These are phyloP conservation scores for Cyphomyrmex costatus DNA, from an alignment of 1,140 invertebrate species.

Conservation along the genomic window DNA sequence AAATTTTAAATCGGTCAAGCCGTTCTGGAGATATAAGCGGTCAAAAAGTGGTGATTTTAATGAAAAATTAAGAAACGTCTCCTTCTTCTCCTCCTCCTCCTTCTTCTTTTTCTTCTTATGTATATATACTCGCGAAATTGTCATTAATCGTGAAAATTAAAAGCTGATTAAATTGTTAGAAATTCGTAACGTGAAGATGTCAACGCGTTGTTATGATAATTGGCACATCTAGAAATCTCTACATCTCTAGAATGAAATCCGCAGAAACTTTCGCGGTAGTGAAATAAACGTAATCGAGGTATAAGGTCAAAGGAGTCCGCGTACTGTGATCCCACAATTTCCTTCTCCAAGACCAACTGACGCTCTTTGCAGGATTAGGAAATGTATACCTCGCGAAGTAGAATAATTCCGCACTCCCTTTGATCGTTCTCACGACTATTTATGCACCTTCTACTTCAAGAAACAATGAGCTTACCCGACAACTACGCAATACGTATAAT, in stretches of 20 bases:
- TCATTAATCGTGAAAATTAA: constrained; percentile 1
- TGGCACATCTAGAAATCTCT: constrained; percentile 22
- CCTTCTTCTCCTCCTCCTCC: too few relatives aligned
- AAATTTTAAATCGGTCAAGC: too few relatives aligned
- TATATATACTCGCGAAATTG: not conserved
- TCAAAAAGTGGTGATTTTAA: too few relatives aligned
- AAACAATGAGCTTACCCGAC: not conserved
- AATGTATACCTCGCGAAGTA: constrained; percentile 35
- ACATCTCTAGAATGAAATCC: not conserved
- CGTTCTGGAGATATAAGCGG: too few relatives aligned
- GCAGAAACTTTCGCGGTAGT: constrained; percentile 3
- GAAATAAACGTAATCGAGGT: constrained; percentile 26
- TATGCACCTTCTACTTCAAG: constrained; percentile 22
- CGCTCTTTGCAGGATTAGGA: constrained; percentile 40
- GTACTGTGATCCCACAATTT: constrained; percentile 37
- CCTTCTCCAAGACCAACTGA: constrained; percentile 21
- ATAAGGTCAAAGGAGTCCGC: constrained; percentile 41
- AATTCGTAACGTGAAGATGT: not conserved
- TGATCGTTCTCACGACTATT: constrained; percentile 50
- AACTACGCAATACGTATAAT: not conserved
- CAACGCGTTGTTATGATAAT: not conserved
- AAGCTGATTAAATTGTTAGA: not conserved
- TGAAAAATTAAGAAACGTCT: too few relatives aligned
- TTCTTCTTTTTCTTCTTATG: too few relatives aligned
- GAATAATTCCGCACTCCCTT: constrained; percentile 47